Evolutionary conservation across 2,888 invertebrate genomes (phyloP), one percentile per base, ranked within the genome.

Genomic region (Platycheirus albimanus): DNA sequence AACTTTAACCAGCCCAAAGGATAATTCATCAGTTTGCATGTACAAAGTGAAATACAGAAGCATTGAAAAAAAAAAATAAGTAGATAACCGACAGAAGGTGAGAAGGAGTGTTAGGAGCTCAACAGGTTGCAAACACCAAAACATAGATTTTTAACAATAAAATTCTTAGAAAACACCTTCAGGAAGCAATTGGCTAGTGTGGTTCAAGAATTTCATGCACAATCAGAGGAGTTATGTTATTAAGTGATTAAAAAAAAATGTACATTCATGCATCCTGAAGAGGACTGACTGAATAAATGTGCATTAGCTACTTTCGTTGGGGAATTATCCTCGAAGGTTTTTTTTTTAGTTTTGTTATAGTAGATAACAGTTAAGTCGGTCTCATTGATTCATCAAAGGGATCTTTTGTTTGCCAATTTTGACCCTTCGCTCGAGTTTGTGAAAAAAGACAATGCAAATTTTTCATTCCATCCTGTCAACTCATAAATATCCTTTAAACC

Each of bases 121-220:
- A 67, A 79, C 74, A 79, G 79, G 79, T 79, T 79, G 67, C 61
- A 74, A 79, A 74, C 47, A 79, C 51, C 61, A 54, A 51, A 74
- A 72, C 66, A 78, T 20, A 30, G 28, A 20, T 52, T 30, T 41
- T 13, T 17, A 61, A 79, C 72, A 79, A 79, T 63, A 7, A 11
- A 33, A 8, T 79, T 79, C 74, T 7, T 8, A 1, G 66, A 45
- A 78, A 72, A 28, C 2, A 28, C 28, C 15, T 3, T 58, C 8
- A 2, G 11, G n/a, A 61, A 61, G 74, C 74, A 49, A 74, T 66
- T 67, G 67, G 33, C 19, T 49, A 20, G 47, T 15, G 47, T 58
- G 19, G 24, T 45, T 11, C 7, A 19, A 36, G 20, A 15, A 10
- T 24, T 51, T 61, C 43, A 61, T 45, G 45, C 72, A 52, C 72